Evolutionary conservation across 2,888 invertebrate species (phyloP).

Genomic region (Chrysomela aeneicollis): DNA sequence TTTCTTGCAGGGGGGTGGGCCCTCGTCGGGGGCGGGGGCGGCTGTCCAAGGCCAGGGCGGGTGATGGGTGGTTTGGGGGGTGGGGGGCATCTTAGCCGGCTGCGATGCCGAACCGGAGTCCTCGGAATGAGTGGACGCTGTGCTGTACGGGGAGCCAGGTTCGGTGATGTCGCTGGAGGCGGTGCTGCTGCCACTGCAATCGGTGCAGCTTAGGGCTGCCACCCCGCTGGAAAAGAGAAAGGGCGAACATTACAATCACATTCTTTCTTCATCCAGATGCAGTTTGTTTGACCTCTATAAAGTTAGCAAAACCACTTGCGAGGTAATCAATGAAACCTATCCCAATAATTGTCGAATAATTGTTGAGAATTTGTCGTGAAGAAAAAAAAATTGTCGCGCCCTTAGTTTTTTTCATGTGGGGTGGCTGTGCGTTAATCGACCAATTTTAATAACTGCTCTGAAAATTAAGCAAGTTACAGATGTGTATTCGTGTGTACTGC

Average conservation of each 20-base stretch:
- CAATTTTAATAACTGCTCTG: no score
- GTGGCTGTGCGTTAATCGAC: no score
- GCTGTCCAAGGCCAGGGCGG: slow-evolving; percentile 54
- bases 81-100: slow-evolving; percentile 58
- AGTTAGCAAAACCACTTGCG: no score
- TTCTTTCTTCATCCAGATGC: no score
- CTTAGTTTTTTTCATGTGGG: no score
- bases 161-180: slow-evolving; percentile 83
- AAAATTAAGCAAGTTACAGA: no score
- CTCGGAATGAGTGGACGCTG: slow-evolving; percentile 65
- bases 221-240: slow-evolving; percentile 75
- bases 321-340: no score
- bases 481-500: no score
- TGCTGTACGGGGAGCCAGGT: slow-evolving; percentile 85
- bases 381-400: no score
- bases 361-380: no score
- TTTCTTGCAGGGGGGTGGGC: slow-evolving; percentile 40
- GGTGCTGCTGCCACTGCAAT: slow-evolving; percentile 69
- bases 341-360: no score
- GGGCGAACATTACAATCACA: not conserved
- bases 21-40: slow-evolving; percentile 46
- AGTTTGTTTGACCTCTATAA: no score
- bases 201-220: slow-evolving; percentile 79
- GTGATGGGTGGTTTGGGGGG: slow-evolving; percentile 51
- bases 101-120: slow-evolving; percentile 54